These are phyloP conservation scores for Steinernema feltiae DNA, from an alignment of 1,140 invertebrate genomes.

Conservation along the genomic window DNA sequence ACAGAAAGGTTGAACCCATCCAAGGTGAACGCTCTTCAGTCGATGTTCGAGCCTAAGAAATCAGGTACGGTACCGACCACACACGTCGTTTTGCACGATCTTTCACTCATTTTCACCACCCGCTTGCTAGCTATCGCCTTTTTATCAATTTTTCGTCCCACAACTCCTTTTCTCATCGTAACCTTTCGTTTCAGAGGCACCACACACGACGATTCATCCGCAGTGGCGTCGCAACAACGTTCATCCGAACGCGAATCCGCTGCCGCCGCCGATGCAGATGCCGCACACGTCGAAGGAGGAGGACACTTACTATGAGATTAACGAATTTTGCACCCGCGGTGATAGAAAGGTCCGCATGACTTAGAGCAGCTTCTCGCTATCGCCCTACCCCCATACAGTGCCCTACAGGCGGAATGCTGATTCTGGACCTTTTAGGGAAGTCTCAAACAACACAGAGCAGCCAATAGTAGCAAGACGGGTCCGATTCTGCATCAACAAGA, in stretches of 20 bases:
- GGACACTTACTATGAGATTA: slow-evolving; percentile 29
- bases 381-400: slow-evolving; percentile 18
- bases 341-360: slow-evolving; percentile 1
- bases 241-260: slow-evolving; percentile 15
- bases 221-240: slow-evolving; percentile 2
- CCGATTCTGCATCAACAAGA: neutral
- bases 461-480: slow-evolving; percentile 8
- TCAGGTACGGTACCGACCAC: neutral
- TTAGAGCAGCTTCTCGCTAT: slow-evolving; percentile 18
- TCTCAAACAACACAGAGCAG: slow-evolving; percentile 18
- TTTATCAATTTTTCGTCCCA: neutral
- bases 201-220: neutral
- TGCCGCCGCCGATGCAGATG: no score
- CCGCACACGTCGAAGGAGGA: slow-evolving; percentile 21
- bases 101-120: neutral
- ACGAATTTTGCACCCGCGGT: slow-evolving; percentile 6
- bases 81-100: slow-evolving; percentile 4
- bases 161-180: slow-evolving; percentile 22
- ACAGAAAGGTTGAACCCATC: slow-evolving; percentile 50
- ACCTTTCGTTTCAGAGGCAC: slow-evolving; percentile 7
- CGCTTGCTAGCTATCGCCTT: neutral
- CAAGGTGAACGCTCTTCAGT: slow-evolving; percentile 50
- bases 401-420: slow-evolving; percentile 23
- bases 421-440: neutral
- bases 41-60: slow-evolving; percentile 49